phyloP scores from a whole-genome alignment of 2,113 vertebrate species.

The Fregata magnificens region DNA sequence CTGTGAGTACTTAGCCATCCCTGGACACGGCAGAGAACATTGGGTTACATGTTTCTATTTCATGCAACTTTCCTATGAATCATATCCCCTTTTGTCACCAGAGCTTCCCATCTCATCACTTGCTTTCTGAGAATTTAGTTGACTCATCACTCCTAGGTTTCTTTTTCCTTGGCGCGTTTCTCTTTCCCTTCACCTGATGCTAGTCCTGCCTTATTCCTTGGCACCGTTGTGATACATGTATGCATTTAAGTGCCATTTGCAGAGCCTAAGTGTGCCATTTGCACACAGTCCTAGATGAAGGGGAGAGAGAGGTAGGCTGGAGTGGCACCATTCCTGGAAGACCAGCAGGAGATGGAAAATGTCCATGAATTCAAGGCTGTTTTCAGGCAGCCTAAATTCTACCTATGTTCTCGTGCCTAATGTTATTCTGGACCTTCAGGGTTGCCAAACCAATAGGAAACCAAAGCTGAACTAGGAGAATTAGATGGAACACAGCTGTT shows the following conservation, averaged over 20 bases:
- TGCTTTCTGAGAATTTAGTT: neutral
- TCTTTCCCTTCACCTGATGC: neutral
- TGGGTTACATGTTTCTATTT: neutral
- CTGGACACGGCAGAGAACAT: accelerated
- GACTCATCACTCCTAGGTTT: neutral
- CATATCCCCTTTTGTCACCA: neutral
- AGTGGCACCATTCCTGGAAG: neutral
- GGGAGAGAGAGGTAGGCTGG: neutral
- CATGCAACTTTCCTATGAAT: neutral
- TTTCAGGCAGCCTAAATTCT: neutral
- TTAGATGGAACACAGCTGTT: conserved; percentile 43
- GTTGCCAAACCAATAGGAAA: neutral
- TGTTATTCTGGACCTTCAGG: neutral
- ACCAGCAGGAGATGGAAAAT: neutral
- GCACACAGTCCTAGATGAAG: neutral
- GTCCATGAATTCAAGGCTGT: neutral
- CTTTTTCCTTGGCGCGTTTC: neutral
- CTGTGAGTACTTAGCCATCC: neutral
- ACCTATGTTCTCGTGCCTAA: neutral
- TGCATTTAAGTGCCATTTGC: neutral
- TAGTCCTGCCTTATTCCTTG: neutral
- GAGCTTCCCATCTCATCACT: neutral
- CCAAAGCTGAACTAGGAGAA: conserved; percentile 6
- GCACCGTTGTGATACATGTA: neutral
- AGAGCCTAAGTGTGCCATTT: neutral